A percentile compares a stretch with the other conserved stretches of the same genome.
Evolutionary conservation across 2,113 vertebrate species (phyloP).

Genomic region (Gnathonemus echidnorhynchus): DNA sequence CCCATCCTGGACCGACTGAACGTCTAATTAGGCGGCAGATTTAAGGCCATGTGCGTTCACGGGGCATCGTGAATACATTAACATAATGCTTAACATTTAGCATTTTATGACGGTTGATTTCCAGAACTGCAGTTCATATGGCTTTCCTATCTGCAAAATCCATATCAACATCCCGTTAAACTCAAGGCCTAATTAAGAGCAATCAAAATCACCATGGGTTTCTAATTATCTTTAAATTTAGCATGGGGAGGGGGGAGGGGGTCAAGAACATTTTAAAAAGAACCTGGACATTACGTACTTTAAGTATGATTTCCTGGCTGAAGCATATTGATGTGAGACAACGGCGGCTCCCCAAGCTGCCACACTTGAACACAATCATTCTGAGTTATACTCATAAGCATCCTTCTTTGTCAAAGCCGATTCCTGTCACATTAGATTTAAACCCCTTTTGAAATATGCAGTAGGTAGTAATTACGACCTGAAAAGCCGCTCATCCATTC

Average conservation of each 20-base stretch:
- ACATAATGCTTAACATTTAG: constrained; percentile 31
- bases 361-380: not conserved
- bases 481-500: not conserved
- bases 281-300: not conserved
- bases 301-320: not conserved
- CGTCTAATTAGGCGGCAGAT: constrained; percentile 17
- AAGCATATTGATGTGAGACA: not conserved
- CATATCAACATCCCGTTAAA: constrained; percentile 48
- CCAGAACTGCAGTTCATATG: constrained; percentile 40
- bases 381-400: not conserved
- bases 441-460: constrained; percentile 11
- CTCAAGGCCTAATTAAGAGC: constrained; percentile 49
- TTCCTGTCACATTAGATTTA: constrained; percentile 17
- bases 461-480: not conserved
- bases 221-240: constrained; percentile 36
- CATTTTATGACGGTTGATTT: constrained; percentile 40
- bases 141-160: constrained; percentile 48
- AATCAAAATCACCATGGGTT: constrained; percentile 39
- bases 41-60: constrained; percentile 42
- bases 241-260: not conserved
- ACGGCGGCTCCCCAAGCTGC: not conserved
- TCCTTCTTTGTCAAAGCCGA: constrained; percentile 11
- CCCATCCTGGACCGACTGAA: not conserved
- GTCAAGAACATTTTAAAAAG: constrained; percentile 20
- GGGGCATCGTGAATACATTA: constrained; percentile 48